Evolutionary conservation across 1,140 invertebrate species (phyloP).

Genomic region (Leptinotarsa lineolata): DNA sequence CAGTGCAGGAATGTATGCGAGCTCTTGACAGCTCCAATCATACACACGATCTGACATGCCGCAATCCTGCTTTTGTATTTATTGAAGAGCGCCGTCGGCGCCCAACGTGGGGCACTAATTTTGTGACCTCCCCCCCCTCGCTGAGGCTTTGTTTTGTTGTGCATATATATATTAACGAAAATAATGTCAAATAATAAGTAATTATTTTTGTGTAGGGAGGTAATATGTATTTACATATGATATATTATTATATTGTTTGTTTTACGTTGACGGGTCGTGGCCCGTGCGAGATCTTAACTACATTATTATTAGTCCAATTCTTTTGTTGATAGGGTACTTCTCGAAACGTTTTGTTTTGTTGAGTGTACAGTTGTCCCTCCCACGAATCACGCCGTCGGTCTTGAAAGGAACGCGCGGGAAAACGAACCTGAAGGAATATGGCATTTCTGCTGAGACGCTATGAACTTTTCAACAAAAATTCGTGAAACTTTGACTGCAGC

Average conservation of each 20-base stretch:
- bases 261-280: slow-evolving; percentile 11
- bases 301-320: background rate
- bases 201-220: slow-evolving; percentile 21
- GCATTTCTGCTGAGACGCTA: background rate
- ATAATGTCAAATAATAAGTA: slow-evolving; percentile 10
- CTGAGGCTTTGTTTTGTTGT: slow-evolving; percentile 22
- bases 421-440: background rate
- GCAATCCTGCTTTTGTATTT: slow-evolving; percentile 22
- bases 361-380: slow-evolving; percentile 8
- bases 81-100: slow-evolving; percentile 9
- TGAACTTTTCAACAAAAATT: too few species aligned
- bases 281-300: background rate
- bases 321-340: slow-evolving; percentile 14
- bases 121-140: background rate
- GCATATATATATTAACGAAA: slow-evolving; percentile 25
- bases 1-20: slow-evolving; percentile 40
- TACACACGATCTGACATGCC: slow-evolving; percentile 23
- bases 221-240: background rate
- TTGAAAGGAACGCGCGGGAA: slow-evolving; percentile 12
- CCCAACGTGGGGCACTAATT: background rate
- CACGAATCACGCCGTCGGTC: slow-evolving; percentile 13
- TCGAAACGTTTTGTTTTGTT: slow-evolving; percentile 16
- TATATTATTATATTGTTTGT: slow-evolving; percentile 14
- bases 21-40: background rate
- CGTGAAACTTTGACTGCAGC: too few species aligned